phyloP scores from a whole-genome alignment of 2,113 vertebrate genomes.

The Serilophus lunatus region DNA sequence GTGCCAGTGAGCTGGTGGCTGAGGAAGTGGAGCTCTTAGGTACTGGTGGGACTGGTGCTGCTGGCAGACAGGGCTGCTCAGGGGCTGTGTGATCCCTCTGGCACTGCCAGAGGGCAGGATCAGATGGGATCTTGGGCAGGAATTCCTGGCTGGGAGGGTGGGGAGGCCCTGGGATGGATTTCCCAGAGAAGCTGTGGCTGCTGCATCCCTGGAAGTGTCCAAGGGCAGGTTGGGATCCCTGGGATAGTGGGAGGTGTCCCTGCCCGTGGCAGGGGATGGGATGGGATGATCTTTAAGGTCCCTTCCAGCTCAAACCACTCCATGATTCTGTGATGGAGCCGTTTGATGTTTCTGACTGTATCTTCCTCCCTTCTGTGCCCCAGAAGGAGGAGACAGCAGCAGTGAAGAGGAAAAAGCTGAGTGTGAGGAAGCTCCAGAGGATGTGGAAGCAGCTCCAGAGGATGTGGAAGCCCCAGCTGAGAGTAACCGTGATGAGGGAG shows the following conservation, averaged over 20 bases:
- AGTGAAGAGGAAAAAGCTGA: slow-evolving; percentile 62
- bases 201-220: not conserved
- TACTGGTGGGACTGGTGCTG: slow-evolving; percentile 29
- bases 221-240: not conserved
- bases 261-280: not conserved
- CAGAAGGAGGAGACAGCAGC: slow-evolving; percentile 65
- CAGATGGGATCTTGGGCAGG: accelerated
- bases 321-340: not conserved
- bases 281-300: accelerated
- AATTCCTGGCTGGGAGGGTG: not conserved
- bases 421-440: not conserved
- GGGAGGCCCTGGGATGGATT: accelerated
- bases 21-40: slow-evolving; percentile 88
- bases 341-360: not conserved
- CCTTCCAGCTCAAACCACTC: too few species aligned
- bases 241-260: accelerated
- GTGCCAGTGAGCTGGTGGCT: slow-evolving; percentile 77
- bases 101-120: accelerated
- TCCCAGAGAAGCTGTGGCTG: not conserved
- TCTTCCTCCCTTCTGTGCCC: not conserved
- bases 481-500: not conserved
- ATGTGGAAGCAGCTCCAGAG: not conserved
- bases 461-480: not conserved
- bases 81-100: too few species aligned
- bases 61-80: not conserved